These are phyloP conservation scores for Oreochromis mossambicus DNA, from an alignment of 2,797 vertebrate species.

Conservation along the genomic window DNA sequence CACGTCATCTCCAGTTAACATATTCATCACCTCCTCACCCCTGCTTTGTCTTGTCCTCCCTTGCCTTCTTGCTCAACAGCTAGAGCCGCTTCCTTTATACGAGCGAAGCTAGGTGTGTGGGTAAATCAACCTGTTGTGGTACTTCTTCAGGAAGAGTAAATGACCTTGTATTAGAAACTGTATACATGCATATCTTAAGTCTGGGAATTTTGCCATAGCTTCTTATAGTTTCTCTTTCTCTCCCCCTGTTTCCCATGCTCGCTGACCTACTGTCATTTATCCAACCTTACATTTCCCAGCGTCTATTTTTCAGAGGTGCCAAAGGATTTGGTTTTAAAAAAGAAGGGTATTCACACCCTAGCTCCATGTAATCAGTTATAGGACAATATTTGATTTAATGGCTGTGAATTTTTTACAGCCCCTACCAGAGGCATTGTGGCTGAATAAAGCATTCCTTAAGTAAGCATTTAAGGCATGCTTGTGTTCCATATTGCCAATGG, in stretches of 20 bases:
- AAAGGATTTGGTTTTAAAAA: background rate
- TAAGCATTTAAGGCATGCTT: conserved; percentile 25
- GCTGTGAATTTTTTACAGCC: conserved; percentile 25
- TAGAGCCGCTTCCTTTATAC: background rate
- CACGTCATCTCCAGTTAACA: conserved; percentile 46
- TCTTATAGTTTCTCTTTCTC: conserved; percentile 1
- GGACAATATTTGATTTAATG: conserved; percentile 49
- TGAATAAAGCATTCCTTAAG: conserved; percentile 45
- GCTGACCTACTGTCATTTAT: conserved; percentile 41
- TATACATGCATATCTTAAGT: conserved; percentile 4
- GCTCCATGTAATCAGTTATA: conserved; percentile 14
- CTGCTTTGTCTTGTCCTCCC: conserved; percentile 10
- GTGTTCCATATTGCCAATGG: conserved; percentile 23
- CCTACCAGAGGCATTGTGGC: conserved; percentile 2
- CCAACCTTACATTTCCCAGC: conserved; percentile 27
- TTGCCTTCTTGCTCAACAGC: background rate
- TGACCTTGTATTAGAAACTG: conserved; percentile 31
- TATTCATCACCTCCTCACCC: conserved; percentile 47
- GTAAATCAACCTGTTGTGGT: conserved; percentile 28
- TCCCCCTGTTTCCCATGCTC: conserved; percentile 1
- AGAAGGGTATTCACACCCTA: background rate
- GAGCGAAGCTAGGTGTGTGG: background rate
- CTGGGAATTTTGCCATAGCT: conserved; percentile 31
- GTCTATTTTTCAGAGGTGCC: conserved; percentile 37
- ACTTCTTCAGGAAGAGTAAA: background rate